Base-by-base conservation (phyloP, 2,113 vertebrate genomes). In the Ranitomeya variabilis region DNA sequence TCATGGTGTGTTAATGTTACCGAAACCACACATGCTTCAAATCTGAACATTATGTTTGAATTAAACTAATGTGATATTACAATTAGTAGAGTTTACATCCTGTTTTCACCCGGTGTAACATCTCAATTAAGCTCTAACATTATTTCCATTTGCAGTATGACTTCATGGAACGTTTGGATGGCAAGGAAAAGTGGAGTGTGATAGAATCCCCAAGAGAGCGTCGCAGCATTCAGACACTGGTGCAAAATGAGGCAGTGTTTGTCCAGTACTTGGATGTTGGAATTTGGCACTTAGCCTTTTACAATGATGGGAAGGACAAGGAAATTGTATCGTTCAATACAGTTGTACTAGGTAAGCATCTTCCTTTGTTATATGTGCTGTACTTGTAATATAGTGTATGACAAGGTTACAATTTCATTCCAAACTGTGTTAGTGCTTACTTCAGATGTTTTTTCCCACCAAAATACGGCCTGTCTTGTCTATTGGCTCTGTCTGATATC, bases 171-270 rank as follows among this genome's bases (percentile, higher is more conserved):
- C 97, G 98, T 15, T 93, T 99, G 93, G 98, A 99, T 1, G 98
- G 98, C 55, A 99, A 99, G 74, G 97, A 99, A 96, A 99, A 99
- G 92, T 99, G 98, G 98, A 99, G 98, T 0, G 98, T 99, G 92
- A 97, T 99, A 4, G 98, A 99, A 92, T 96, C 98, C 0, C 97
- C 98, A 0, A 92, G 98, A 87, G 98, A 99, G 6, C 96, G 98
- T 1, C 95, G 98, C 16, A 99, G 98, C 91, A 96, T 99, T 82
- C 98, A 99, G 91, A 99, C 98, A 0, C 96, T 99, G n/a, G 97
- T 99, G 5, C 97, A 99, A 89, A 99, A 99, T 5, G 98, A 99
- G 91, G 98, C 98, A 0, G 97, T 99, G 90, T 99, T 99, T 79
- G 97, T 99, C 31, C 98, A 99, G 64, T 99, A 97, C 93, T 90